phyloP scores from a whole-genome alignment of 1,140 invertebrate genomes.

The Brachionus rotundiformis region DNA sequence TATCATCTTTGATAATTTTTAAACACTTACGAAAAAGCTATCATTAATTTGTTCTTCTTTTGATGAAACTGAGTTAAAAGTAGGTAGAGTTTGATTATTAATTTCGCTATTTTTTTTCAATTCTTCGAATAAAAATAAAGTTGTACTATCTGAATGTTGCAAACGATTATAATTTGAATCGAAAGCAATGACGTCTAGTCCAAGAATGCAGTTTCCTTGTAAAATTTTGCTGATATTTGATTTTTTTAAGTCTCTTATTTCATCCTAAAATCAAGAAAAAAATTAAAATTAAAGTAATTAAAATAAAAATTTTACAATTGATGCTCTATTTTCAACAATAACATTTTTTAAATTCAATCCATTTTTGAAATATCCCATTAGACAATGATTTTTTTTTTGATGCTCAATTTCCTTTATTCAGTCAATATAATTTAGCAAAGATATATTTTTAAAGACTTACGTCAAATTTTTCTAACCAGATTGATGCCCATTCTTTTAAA shows the following conservation, averaged over 20 bases:
- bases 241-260: constrained; percentile 50
- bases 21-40: background rate
- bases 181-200: constrained; percentile 39
- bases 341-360: constrained; percentile 39
- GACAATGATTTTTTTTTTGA: constrained; percentile 31
- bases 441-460: no score
- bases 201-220: constrained; percentile 32
- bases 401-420: constrained; percentile 35
- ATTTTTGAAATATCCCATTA: constrained; percentile 48
- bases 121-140: constrained; percentile 41
- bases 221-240: constrained; percentile 45
- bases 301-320: constrained; percentile 6
- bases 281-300: background rate
- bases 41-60: constrained; percentile 40
- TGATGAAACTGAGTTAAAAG: background rate
- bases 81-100: background rate
- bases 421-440: background rate
- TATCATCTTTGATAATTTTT: background rate
- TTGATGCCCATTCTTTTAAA: constrained; percentile 28
- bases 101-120: constrained; percentile 46
- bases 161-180: constrained; percentile 50
- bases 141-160: background rate
- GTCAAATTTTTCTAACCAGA: constrained; percentile 46
- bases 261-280: constrained; percentile 11
- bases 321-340: constrained; percentile 47